These are phyloP conservation scores for Alcedo quadribrachys DNA, from an alignment of 2,797 vertebrate species.

Conservation along the genomic window DNA sequence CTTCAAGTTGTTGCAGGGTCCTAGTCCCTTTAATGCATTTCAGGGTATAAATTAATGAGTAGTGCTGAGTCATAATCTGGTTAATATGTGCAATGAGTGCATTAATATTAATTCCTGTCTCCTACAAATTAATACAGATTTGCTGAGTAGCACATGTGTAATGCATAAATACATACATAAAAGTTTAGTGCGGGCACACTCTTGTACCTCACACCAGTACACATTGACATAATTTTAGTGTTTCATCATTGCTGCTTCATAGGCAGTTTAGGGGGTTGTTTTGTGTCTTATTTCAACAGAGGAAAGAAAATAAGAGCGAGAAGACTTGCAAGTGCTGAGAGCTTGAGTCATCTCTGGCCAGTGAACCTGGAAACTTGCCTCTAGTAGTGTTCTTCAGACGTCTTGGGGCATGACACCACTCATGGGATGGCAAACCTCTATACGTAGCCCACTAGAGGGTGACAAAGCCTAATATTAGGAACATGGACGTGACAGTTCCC, in stretches of 20 bases:
- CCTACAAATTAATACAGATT: slow-evolving; percentile 69
- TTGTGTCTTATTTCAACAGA: neutral
- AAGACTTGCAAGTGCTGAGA: neutral
- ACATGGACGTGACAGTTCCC: neutral
- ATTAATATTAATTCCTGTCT: slow-evolving; percentile 69
- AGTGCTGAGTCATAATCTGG: slow-evolving; percentile 6
- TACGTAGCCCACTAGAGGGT: slow-evolving; percentile 34
- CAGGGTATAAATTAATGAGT: neutral
- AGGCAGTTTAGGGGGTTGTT: neutral
- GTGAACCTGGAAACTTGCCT: neutral
- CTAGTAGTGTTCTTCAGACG: neutral
- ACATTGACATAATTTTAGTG: neutral
- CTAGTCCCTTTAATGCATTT: neutral
- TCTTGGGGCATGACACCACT: neutral
- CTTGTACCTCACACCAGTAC: neutral
- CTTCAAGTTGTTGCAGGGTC: neutral
- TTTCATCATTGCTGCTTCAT: slow-evolving; percentile 16
- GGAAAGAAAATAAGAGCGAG: neutral
- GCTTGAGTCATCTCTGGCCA: neutral
- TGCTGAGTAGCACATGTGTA: slow-evolving; percentile 63
- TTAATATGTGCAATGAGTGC: slow-evolving; percentile 44
- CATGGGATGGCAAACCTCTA: neutral
- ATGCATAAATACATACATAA: slow-evolving; percentile 70
- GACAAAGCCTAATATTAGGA: slow-evolving; percentile 37
- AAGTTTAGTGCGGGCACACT: slow-evolving; percentile 53